Percentiles rank a stretch among this genome's conserved stretches.
These are phyloP conservation scores for Cyrtorhinus lividipennis DNA, from an alignment of 1,140 invertebrate genomes.

Conservation along the genomic window DNA sequence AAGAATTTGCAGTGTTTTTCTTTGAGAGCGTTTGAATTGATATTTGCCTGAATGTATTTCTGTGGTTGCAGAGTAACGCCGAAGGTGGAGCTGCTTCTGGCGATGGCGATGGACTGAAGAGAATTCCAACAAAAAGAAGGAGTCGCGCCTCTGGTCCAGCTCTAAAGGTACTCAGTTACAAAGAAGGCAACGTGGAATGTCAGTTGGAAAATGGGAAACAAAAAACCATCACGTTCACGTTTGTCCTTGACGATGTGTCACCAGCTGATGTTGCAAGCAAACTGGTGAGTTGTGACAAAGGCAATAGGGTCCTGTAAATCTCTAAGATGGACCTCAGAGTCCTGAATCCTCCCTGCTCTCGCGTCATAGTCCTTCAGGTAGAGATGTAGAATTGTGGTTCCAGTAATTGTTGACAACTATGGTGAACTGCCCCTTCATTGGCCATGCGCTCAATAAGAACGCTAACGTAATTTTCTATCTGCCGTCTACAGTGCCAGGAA, in stretches of 20 bases:
- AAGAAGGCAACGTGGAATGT: conserved; percentile 66
- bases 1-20: too few relatives aligned
- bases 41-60: too few relatives aligned
- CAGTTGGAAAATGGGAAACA: conserved; percentile 77
- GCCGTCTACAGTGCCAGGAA: conserved; percentile 52
- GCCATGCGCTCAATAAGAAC: not conserved
- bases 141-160: conserved; percentile 54
- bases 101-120: conserved; percentile 14
- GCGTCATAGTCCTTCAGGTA: too few relatives aligned
- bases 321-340: too few relatives aligned
- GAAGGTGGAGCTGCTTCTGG: too few relatives aligned
- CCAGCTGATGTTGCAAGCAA: conserved; percentile 82
- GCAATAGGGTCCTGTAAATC: too few relatives aligned
- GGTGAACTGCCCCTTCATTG: too few relatives aligned
- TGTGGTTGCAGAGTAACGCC: too few relatives aligned
- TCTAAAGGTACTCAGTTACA: conserved; percentile 63
- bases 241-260: conserved; percentile 76
- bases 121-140: conserved; percentile 22
- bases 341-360: too few relatives aligned
- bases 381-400: too few relatives aligned
- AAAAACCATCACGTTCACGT: conserved; percentile 88
- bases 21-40: too few relatives aligned
- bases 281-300: conserved; percentile 63
- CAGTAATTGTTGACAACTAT: too few relatives aligned
- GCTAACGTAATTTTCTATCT: not conserved